Evolutionary conservation across 1,140 invertebrate genomes (phyloP), one percentile per base, ranked within the genome.

Genomic region (Aphaenogaster ashmeadi): DNA sequence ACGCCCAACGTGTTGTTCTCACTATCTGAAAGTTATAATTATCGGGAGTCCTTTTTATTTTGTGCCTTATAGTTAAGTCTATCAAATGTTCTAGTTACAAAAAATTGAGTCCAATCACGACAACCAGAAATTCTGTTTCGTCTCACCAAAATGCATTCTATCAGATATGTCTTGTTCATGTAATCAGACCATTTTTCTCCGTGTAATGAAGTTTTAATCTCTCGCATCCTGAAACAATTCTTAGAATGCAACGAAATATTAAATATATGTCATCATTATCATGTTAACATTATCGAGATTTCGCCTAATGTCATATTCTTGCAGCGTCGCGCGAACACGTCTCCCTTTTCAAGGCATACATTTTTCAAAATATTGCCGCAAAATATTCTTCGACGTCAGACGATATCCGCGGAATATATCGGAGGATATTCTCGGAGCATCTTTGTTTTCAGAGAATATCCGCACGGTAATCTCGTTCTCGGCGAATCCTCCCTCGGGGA

Each of bases 401-500:
- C n/a, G 15, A 44, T 71, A 71, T 54, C 50, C 62, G 9, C n/a
- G 15, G 33, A 52, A 38, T 38, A 18, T n/a, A 33, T 44, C 33
- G 33, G 4, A 15, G 38, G 62, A 27, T 18, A 52, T 80, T 47
- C 41, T 62, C 58, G 38, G 2, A 52, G 66, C 44, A 21, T 79
- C 44, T 80, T 79, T 64, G n/a, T 80, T 54, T 78, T 60, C 38
- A 44, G 27, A 38, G 13, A 27, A 83, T 72, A 71, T 69, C 36
- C 50, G 27, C 36, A 15, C n/a, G 21, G 56, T 36, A 50, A 47
- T 64, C 58, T 50, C 33, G 13, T 44, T 58, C 50, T 47, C 77
- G 27, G 44, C 8, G n/a, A 67, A 80, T 21, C n/a, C 33, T 66
- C 41, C 15, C 33, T 50, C 9, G 62, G 36, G 77, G 44, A 80